Evolutionary conservation across 2,888 invertebrate species (phyloP).

Genomic region (Apamea anceps): DNA sequence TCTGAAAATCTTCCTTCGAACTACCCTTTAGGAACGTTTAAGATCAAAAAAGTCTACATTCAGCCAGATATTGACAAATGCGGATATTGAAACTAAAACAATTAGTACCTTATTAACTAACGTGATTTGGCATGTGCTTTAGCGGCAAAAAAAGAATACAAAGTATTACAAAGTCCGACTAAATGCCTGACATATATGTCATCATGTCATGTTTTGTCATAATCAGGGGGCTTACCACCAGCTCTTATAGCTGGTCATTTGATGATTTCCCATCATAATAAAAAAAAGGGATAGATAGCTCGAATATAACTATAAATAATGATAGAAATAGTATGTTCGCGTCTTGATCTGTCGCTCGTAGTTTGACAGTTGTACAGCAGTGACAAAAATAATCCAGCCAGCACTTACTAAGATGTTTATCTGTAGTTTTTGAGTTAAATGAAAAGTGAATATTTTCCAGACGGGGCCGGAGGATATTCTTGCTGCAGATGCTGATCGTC

Average conservation of each 20-base stretch:
- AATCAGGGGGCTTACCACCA: too few species aligned
- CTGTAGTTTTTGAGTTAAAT: background rate
- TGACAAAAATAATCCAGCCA: background rate
- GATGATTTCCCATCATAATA: too few species aligned
- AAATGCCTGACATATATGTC: background rate
- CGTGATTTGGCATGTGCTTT: too few species aligned
- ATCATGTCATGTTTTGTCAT: too few species aligned
- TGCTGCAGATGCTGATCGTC: slow-evolving; percentile 89
- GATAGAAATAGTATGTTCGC: background rate
- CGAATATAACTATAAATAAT: background rate
- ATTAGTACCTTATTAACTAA: background rate
- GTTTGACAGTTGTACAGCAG: background rate
- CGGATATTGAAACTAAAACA: background rate
- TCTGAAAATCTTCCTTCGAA: background rate
- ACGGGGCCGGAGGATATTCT: slow-evolving; percentile 85
- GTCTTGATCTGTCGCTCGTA: background rate
- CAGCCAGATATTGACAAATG: background rate
- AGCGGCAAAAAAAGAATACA: too few species aligned
- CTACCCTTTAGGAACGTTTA: too few species aligned
- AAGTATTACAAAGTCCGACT: background rate
- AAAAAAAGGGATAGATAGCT: background rate
- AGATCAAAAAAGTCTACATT: background rate
- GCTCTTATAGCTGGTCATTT: too few species aligned
- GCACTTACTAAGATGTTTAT: background rate
- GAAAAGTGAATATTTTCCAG: slow-evolving; percentile 67